These are phyloP conservation scores for Formica aserva DNA, from an alignment of 2,888 invertebrate genomes.

Conservation along the genomic window DNA sequence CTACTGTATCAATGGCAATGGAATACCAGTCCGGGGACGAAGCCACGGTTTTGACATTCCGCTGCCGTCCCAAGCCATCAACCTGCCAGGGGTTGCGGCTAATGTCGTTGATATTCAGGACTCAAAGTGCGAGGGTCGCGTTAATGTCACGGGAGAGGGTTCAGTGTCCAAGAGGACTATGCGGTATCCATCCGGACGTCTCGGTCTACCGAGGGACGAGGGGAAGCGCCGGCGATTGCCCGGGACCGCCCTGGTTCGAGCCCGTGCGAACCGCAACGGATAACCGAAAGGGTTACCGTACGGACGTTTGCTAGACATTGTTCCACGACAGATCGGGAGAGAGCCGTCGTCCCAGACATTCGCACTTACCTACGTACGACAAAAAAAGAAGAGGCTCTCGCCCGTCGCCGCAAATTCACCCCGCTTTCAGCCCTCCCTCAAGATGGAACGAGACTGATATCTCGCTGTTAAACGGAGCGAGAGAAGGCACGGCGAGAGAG, in stretches of 20 bases:
- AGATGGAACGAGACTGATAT: conserved; percentile 55
- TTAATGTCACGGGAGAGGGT: conserved; percentile 79
- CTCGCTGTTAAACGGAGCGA: conserved; percentile 66
- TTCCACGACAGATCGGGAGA: background rate
- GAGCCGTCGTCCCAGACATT: conserved; percentile 37
- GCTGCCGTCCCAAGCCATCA: conserved; percentile 65
- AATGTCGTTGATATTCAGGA: conserved; percentile 82
- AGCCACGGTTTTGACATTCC: conserved; percentile 70
- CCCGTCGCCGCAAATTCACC: conserved; percentile 27
- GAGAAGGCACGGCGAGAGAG: conserved; percentile 48
- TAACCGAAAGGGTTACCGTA: conserved; percentile 69
- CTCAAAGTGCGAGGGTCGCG: conserved; percentile 79
- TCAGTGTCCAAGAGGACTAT: conserved; percentile 72
- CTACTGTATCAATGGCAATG: conserved; percentile 32
- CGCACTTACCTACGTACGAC: conserved; percentile 24
- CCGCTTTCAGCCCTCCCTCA: conserved; percentile 5
- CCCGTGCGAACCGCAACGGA: conserved; percentile 55
- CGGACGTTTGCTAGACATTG: conserved; percentile 27
- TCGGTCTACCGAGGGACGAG: conserved; percentile 58
- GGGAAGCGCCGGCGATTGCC: conserved; percentile 48
- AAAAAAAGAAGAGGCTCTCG: conserved; percentile 45
- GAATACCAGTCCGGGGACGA: conserved; percentile 38
- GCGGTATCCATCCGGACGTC: conserved; percentile 77
- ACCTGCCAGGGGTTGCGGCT: conserved; percentile 71
- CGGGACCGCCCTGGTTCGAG: conserved; percentile 37